Conservation (phyloP, 2,113 vertebrate species). For the Cettia cetti region DNA sequence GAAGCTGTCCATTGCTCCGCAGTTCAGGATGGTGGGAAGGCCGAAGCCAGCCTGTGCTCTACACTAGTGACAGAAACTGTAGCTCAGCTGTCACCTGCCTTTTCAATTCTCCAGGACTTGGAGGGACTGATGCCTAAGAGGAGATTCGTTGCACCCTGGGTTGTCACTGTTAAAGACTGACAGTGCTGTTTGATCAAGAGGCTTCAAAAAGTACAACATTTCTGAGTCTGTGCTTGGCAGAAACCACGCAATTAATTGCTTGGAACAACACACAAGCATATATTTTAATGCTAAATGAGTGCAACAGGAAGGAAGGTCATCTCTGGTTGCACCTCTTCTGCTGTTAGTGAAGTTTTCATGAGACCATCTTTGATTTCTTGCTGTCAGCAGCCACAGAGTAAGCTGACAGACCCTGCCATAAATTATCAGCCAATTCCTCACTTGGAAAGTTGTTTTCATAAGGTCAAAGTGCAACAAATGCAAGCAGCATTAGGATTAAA, state of each 20-base stretch:
- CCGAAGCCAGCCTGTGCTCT: neutral
- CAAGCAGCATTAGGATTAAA: conserved; percentile 19
- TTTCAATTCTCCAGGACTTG: neutral
- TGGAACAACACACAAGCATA: neutral
- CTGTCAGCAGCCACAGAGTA: neutral
- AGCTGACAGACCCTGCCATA: neutral
- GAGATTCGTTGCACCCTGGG: neutral
- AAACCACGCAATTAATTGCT: neutral
- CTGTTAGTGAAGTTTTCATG: neutral
- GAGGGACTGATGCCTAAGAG: neutral
- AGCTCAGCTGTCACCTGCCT: neutral
- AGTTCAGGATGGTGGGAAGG: neutral
- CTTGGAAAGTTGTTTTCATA: neutral
- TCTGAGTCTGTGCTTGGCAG: neutral
- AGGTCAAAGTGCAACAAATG: conserved; percentile 10
- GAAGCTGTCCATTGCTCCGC: neutral
- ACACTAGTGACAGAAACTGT: neutral
- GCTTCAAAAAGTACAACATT: neutral
- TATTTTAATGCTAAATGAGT: neutral
- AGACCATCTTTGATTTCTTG: neutral
- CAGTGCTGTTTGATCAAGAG: neutral
- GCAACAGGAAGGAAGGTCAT: neutral
- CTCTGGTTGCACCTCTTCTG: neutral
- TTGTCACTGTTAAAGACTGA: neutral
- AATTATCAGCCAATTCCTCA: neutral